These are phyloP conservation scores for Macrosiphum euphorbiae DNA, from an alignment of 2,888 invertebrate species.

Conservation along the genomic window DNA sequence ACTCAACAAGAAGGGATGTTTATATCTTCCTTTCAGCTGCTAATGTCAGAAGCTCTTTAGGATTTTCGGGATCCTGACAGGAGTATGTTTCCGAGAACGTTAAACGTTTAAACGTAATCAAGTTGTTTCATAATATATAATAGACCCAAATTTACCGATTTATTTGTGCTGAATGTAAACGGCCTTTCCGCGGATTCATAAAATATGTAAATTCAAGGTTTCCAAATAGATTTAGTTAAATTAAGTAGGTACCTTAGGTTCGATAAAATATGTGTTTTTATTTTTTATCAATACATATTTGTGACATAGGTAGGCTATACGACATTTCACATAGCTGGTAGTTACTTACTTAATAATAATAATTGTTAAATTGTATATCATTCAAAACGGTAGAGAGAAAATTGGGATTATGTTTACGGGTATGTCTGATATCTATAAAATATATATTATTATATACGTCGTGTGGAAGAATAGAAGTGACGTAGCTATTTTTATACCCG, in stretches of 20 bases:
- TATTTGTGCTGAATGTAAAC: constrained; percentile 68
- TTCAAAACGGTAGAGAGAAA: neutral
- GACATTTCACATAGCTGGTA: neutral
- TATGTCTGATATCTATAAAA: neutral
- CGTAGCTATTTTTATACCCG: neutral
- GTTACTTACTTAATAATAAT: neutral
- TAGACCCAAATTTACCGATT: constrained; percentile 79
- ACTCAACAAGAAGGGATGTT: neutral
- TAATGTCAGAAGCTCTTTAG: constrained; percentile 80
- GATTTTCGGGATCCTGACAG: constrained; percentile 76
- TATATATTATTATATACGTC: neutral
- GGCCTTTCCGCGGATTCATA: constrained; percentile 64
- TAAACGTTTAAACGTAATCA: constrained; percentile 79
- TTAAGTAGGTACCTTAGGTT: neutral
- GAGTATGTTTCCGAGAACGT: constrained; percentile 79
- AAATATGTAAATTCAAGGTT: neutral
- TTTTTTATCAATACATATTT: neutral
- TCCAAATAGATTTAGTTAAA: neutral
- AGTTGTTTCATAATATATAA: constrained; percentile 77
- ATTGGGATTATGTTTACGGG: neutral
- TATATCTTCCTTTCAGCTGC: constrained; percentile 79
- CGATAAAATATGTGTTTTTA: neutral
- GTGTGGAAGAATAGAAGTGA: neutral
- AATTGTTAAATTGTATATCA: neutral
- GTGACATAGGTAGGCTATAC: neutral